phyloP scores from a whole-genome alignment of 2,888 invertebrate genomes.

The Halocaridina rubra region DNA sequence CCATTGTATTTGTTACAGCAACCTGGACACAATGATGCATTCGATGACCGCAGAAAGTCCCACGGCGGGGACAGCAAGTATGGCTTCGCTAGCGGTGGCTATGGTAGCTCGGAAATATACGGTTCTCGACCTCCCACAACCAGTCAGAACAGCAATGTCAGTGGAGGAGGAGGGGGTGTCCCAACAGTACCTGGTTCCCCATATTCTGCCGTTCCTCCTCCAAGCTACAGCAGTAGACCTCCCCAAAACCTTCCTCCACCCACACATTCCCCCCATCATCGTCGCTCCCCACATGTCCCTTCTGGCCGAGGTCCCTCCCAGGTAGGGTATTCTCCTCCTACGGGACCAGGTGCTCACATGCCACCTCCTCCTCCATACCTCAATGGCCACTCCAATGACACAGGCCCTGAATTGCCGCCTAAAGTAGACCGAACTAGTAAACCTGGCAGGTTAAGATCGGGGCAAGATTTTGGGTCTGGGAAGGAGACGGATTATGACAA shows the following conservation, averaged over 20 bases:
- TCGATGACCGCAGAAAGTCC: constrained; percentile 66
- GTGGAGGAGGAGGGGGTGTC: constrained; percentile 41
- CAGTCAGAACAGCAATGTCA: constrained; percentile 44
- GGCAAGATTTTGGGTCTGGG: constrained; percentile 54
- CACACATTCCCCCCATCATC: constrained; percentile 56
- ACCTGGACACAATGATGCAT: constrained; percentile 32
- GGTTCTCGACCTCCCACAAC: constrained; percentile 36
- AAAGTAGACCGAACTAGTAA: constrained; percentile 83
- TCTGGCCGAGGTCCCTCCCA: constrained; percentile 45
- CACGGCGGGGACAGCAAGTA: constrained; percentile 76
- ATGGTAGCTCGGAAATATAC: constrained; percentile 45
- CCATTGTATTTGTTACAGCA: constrained; percentile 49
- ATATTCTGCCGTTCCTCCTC: constrained; percentile 26
- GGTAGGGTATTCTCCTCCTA: constrained; percentile 47
- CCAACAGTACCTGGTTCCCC: constrained; percentile 42
- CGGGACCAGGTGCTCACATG: constrained; percentile 28
- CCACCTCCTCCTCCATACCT: constrained; percentile 62
- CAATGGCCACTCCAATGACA: constrained; percentile 66
- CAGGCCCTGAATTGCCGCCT: constrained; percentile 81
- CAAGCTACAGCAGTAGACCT: constrained; percentile 36
- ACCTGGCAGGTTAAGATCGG: constrained; percentile 71
- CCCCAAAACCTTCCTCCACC: constrained; percentile 45
- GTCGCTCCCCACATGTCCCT: constrained; percentile 52
- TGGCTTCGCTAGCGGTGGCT: constrained; percentile 63
- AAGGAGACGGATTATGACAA: constrained; percentile 53